Evolutionary conservation across 1,140 invertebrate species (phyloP), one percentile per base, ranked within the genome.

Genomic region (Anthonomus grandis): DNA sequence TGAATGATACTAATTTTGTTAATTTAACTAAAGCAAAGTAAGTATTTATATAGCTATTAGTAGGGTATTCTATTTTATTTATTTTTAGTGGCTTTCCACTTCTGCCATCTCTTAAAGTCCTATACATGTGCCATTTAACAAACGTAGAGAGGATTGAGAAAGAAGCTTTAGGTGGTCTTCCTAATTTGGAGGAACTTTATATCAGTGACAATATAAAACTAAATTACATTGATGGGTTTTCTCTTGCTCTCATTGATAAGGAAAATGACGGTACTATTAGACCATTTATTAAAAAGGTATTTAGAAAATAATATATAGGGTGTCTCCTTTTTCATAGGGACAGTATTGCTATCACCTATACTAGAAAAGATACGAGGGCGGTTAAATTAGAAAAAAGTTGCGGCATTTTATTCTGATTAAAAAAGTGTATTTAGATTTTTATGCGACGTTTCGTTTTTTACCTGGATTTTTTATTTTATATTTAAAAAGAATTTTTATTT

Each of bases 1-100:
- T 91, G 4, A 83, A 87, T 62, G 80, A 83, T 36, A 90, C 89
- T 73, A 84, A 82, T 0, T 82, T 90, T 38, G 65, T 69, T 9
- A 69, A 70, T 38, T 64, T 86, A 6, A 70, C 72, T 38, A 59
- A 65, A 4, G 36, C 64, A 0, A 77, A 78, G 76, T 76, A 71
- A 63, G 52, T 48, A 44, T 52, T 49, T 49, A 12, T 8, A 45
- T 1, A 10, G 19, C 10, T n/a, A n/a, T n/a, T n/a, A n/a, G n/a
- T n/a, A n/a, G n/a, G n/a, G n/a, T n/a, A n/a, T n/a, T n/a, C n/a
- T n/a, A 17, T 12, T 39, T 39, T 31, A 5, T 31, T 17, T 10
- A 23, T 59, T 75, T 77, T 24, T 59, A 85, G 83, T 34, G 72
- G 75, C 12, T 89, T 89, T 65, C 84, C 83, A 0, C 41, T 51